phyloP scores from a whole-genome alignment of 2,888 invertebrate species.

The Buathra laborator region DNA sequence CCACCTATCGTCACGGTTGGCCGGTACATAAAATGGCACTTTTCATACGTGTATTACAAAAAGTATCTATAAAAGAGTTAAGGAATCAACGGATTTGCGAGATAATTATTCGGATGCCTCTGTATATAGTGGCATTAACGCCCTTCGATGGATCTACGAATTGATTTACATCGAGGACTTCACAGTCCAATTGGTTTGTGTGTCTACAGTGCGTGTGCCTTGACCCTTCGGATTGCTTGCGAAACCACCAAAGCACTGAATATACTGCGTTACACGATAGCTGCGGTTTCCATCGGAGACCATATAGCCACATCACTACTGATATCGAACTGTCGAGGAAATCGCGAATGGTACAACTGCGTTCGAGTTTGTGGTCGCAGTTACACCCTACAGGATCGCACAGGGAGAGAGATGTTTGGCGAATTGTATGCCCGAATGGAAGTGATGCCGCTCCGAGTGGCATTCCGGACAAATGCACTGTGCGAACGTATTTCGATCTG shows the following conservation, averaged over 20 bases:
- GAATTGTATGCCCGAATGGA: neutral
- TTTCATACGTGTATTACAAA: too few species aligned
- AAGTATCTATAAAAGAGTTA: too few species aligned
- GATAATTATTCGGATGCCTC: too few species aligned
- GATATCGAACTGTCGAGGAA: constrained; percentile 9
- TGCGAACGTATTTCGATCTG: neutral
- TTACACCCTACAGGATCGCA: neutral
- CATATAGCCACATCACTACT: neutral
- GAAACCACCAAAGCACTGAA: neutral
- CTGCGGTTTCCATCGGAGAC: constrained; percentile 6
- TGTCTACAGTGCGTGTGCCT: neutral
- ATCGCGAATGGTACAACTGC: neutral
- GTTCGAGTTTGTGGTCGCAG: neutral
- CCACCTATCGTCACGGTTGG: too few species aligned
- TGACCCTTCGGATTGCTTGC: neutral
- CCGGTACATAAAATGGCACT: too few species aligned
- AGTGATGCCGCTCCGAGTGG: neutral
- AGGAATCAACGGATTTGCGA: too few species aligned
- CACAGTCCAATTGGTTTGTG: neutral
- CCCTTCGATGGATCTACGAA: neutral
- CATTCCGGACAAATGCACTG: constrained; percentile 1
- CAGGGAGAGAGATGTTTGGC: neutral
- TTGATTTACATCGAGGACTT: neutral
- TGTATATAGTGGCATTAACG: too few species aligned
- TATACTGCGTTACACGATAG: constrained; percentile 5